Evolutionary conservation across 2,797 vertebrate species (phyloP).

Genomic region (Manis javanica): DNA sequence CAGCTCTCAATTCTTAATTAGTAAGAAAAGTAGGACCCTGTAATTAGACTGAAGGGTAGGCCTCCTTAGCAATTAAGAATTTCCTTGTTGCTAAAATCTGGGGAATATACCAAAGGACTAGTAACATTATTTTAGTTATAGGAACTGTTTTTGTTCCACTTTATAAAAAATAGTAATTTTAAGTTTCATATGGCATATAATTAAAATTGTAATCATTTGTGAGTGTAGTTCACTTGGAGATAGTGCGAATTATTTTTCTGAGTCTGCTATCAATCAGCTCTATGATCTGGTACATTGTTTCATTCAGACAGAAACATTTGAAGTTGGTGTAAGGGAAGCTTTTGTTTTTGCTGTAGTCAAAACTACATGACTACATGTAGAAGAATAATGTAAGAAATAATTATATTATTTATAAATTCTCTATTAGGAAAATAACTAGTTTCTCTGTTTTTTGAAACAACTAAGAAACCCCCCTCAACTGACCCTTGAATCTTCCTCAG

Average conservation of each 20-base stretch:
- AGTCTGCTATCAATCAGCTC: background rate
- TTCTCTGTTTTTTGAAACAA: background rate
- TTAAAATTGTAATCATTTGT: slow-evolving; percentile 17
- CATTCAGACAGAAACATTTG: background rate
- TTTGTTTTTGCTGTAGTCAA: background rate
- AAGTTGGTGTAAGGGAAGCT: background rate
- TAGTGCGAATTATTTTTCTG: slow-evolving; percentile 17
- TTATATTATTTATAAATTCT: background rate
- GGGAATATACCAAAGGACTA: background rate
- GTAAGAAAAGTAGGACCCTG: background rate
- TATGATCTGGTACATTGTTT: background rate
- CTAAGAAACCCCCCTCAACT: background rate
- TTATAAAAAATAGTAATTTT: slow-evolving; percentile 24
- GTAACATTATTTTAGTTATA: slow-evolving; percentile 15
- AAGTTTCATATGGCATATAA: background rate
- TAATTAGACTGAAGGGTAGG: background rate
- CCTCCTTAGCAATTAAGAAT: background rate
- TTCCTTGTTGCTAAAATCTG: background rate
- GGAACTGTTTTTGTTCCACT: background rate
- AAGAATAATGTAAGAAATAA: background rate
- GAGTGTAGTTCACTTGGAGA: background rate
- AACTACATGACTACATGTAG: too few relatives aligned
- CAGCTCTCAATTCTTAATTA: slow-evolving; percentile 23
- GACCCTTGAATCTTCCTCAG: background rate
- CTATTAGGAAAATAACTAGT: background rate